A percentile compares a stretch with the other conserved stretches of the same genome.
Conservation (phyloP, 2,797 vertebrate species). For the Halcyon badia region DNA sequence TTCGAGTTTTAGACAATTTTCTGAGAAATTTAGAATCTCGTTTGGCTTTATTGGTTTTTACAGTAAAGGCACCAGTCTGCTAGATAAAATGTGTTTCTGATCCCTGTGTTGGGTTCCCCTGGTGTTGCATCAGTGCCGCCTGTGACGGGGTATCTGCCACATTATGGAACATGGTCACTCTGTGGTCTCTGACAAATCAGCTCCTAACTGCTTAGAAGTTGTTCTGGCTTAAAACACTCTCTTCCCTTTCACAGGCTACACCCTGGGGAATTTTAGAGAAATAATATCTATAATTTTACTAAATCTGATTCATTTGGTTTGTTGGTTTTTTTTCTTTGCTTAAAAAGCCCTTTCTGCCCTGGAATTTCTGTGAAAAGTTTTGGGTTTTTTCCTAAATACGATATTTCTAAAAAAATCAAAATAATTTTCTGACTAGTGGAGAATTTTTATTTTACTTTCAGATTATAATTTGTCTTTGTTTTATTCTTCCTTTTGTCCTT, state of each 20-base stretch:
- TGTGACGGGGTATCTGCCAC: background rate
- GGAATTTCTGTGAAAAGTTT: background rate
- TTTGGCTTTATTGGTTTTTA: background rate
- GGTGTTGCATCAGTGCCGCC: background rate
- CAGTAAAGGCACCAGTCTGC: background rate
- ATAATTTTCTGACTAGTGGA: background rate
- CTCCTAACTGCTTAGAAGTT: background rate
- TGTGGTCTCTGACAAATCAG: background rate
- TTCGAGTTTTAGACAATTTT: background rate
- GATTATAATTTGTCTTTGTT: background rate
- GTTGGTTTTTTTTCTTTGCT: background rate
- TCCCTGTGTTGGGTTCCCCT: background rate
- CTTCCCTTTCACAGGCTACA: background rate
- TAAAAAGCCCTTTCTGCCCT: background rate
- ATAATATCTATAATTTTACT: background rate
- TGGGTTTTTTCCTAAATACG: background rate
- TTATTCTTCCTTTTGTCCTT: background rate
- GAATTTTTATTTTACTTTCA: background rate
- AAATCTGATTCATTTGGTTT: background rate
- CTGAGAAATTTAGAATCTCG: background rate
- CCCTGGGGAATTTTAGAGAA: background rate
- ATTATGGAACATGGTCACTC: background rate
- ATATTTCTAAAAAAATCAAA: background rate
- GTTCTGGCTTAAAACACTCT: background rate
- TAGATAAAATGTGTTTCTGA: constrained; percentile 12